These are phyloP conservation scores for Conus betulinus DNA, from an alignment of 1,140 invertebrate genomes.

Conservation along the genomic window DNA sequence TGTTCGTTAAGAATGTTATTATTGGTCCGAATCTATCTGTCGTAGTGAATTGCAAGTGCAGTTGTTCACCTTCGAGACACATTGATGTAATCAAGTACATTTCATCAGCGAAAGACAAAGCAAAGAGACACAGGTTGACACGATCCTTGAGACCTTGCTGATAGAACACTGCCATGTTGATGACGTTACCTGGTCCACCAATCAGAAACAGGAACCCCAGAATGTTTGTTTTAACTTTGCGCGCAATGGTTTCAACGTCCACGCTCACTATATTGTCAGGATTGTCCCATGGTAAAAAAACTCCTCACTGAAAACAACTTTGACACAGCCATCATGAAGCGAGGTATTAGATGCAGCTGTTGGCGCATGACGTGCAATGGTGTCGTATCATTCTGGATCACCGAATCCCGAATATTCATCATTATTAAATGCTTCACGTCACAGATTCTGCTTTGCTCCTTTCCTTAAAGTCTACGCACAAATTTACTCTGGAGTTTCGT, in stretches of 20 bases:
- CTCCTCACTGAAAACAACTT: not conserved
- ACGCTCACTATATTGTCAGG: too few relatives aligned
- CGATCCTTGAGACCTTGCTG: not conserved
- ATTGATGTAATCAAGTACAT: not conserved
- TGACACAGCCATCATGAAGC: too few relatives aligned
- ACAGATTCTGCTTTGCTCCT: too few relatives aligned
- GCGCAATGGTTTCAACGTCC: too few relatives aligned
- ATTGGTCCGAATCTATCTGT: not conserved
- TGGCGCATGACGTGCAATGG: too few relatives aligned
- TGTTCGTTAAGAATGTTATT: not conserved
- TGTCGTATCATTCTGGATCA: too few relatives aligned
- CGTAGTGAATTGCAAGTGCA: not conserved
- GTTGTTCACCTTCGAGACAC: not conserved
- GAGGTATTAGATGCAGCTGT: too few relatives aligned
- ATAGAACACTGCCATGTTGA: constrained; percentile 18
- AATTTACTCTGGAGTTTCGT: too few relatives aligned
- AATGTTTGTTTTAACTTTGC: not conserved
- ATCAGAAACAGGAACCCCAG: not conserved
- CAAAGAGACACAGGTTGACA: not conserved
- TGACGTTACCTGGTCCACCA: not conserved
- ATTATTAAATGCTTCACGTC: too few relatives aligned
- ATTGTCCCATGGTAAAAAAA: not conserved
- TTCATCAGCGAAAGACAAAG: not conserved
- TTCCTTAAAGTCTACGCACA: too few relatives aligned
- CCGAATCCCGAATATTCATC: too few relatives aligned